Conservation (phyloP, 2,797 vertebrate species). For the Antrozous pallidus region DNA sequence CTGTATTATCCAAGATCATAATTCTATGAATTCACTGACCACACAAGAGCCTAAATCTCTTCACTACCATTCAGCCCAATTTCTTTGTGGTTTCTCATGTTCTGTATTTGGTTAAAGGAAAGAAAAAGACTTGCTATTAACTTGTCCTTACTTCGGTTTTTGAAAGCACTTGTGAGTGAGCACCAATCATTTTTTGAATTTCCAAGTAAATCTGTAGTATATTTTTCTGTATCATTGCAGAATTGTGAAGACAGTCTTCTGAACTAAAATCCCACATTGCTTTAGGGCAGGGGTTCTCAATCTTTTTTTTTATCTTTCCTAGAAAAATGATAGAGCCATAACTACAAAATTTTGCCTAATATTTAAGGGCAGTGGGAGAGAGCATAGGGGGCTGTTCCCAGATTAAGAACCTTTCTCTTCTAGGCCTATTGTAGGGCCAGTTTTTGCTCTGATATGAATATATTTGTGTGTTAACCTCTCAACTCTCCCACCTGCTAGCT, state of each 20-base stretch:
- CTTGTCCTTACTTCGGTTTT: neutral
- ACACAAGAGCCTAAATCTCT: neutral
- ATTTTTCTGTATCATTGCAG: neutral
- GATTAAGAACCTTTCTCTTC: neutral
- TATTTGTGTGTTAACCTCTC: neutral
- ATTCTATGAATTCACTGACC: neutral
- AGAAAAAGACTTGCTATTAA: neutral
- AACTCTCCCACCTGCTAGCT: neutral
- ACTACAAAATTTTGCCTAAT: neutral
- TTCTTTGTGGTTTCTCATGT: neutral
- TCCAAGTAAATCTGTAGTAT: neutral
- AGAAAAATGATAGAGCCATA: neutral
- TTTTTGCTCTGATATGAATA: neutral
- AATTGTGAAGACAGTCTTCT: neutral
- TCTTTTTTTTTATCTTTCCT: neutral
- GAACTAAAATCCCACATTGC: neutral
- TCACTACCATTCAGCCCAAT: neutral
- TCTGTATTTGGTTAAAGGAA: neutral
- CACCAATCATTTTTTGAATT: neutral
- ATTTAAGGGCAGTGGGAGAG: neutral
- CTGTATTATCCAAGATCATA: neutral
- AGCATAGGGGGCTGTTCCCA: neutral
- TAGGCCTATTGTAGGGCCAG: neutral
- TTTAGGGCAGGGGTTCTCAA: neutral
- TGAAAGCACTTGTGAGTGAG: neutral